A percentile compares a stretch with the other conserved stretches of the same genome.
Evolutionary conservation across 64 coral and sea anemone genomes (phyloP).

Genomic region (Porites australiensis): DNA sequence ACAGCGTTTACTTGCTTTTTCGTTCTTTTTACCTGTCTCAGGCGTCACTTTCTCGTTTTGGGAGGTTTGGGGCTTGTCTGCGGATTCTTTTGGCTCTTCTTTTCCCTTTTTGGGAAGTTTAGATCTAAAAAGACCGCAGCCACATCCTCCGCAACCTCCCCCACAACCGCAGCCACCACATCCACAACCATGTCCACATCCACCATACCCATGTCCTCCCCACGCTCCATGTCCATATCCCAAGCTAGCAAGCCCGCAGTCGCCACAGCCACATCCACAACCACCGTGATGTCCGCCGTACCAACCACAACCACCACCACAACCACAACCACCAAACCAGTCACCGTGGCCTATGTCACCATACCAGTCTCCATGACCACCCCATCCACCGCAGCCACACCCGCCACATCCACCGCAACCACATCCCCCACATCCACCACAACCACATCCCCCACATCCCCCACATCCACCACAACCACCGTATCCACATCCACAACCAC

Average conservation of each 20-base stretch:
- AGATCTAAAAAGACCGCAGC: slow-evolving; percentile 30
- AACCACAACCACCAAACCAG: slow-evolving; percentile 42
- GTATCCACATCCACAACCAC: slow-evolving; percentile 62
- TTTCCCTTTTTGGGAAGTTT: slow-evolving; percentile 14
- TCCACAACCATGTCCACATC: slow-evolving; percentile 2
- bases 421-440: slow-evolving; percentile 56
- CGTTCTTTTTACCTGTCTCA: not conserved
- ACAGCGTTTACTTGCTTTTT: slow-evolving; percentile 25
- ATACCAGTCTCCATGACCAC: slow-evolving; percentile 26
- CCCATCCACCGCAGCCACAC: slow-evolving; percentile 6
- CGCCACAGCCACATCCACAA: slow-evolving; percentile 31
- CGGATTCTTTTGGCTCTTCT: not conserved
- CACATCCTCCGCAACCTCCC: slow-evolving; percentile 50
- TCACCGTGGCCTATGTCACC: slow-evolving; percentile 47
- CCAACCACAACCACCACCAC: slow-evolving; percentile 30
- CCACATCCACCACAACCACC: slow-evolving; percentile 10
- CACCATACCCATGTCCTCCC: slow-evolving; percentile 63
- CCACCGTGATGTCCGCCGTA: slow-evolving; percentile 40
- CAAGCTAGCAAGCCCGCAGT: slow-evolving; percentile 14
- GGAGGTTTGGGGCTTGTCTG: not conserved
- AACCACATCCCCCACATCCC: slow-evolving; percentile 35
- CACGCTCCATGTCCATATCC: slow-evolving; percentile 50
- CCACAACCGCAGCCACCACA: slow-evolving; percentile 23
- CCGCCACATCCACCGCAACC: slow-evolving; percentile 55
- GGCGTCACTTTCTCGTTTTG: not conserved